Base-by-base conservation (phyloP, 2,113 vertebrate genomes). In the Larimichthys polyactis region DNA sequence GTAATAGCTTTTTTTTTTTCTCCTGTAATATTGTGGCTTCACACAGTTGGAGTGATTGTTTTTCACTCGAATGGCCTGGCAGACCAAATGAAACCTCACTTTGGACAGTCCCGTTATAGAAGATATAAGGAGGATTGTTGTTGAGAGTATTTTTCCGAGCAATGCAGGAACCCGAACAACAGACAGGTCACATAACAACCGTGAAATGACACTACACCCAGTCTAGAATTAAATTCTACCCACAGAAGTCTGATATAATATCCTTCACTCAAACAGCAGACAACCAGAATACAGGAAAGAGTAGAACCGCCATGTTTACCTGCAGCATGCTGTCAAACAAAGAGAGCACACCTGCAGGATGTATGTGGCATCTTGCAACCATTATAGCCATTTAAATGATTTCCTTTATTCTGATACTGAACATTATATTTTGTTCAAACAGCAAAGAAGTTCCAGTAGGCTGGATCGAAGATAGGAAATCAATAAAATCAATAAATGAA, bases 281-380 rank as follows among this genome's bases (percentile, higher is more conserved):
- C n/a, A n/a, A n/a, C 20, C 12, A 15, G 10, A n/a, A 1, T 9
- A 11, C 7, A 40, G 3, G 20, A 32, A 36, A 36, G 3, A 48
- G 40, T 64, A 44, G 51, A 7, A 49, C 20, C 22, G 20, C 17
- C 9, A 0, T 57, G 52, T 62, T 62, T 46, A n/a, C 40, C 40
- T 36, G 44, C 43, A 68, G 43, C 65, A 24, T 62, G 48, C 64
- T 17, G 22, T 79, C 36, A 63, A 22, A 19, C 49, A 75, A 20
- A 69, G 40, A 15, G 72, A 70, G 3, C 43, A 15, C 40, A 71
- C 52, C 48, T 52, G 16, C 2, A 44, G 22, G 52, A 4, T 59
- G 52, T 49, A 22, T n/a, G 6, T 12, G 7, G 16, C 46, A 32
- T 29, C 22, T 24, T 48, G 22, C 36, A 40, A 27, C n/a, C 43